Base-by-base conservation (phyloP, 2,888 invertebrate genomes). In the Napeogenes sylphis region DNA sequence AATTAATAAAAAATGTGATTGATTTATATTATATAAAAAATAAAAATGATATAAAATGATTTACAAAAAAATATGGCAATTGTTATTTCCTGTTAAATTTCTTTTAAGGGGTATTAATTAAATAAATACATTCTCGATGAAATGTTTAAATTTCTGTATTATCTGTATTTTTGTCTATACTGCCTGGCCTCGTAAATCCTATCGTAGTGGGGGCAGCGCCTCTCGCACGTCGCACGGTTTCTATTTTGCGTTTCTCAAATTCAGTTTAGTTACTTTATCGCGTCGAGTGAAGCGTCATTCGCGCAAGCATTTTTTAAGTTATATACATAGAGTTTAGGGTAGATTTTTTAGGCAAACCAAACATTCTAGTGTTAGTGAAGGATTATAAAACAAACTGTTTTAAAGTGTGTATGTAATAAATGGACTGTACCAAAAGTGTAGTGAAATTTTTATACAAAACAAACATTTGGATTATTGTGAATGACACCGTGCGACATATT, bases 231-330 rank as follows among this genome's bases (percentile, higher is more conserved):
- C 84, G 83, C 83, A 83, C 86, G 84, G 88, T 89, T 90, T 90
- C 89, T 90, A 89, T 90, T 90, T 90, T 89, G 88, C 87, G 88
- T 90, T 89, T 87, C 85, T 83, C 82, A 78, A 82, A 72, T 78
- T 89, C 83, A 90, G 70, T 77, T 89, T 83, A 90, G 88, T 90
- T 85, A 82, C 80, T 84, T 82, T 84, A 81, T 72, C 82, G 88
- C 89, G 87, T 72, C 78, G 84, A 82, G 80, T 78, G 83, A 73
- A 81, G 70, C 67, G 67, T 80, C 82, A 77, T 79, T 82, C 81
- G 83, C 83, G 86, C 81, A 75, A 77, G 78, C 77, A 78, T 83
- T 86, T 85, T 85, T 76, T 81, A 81, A 62, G 79, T 80, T 81
- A 81, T 82, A 77, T 79, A 75, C 74, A 78, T 85, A 71, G 79